A percentile compares a stretch with the other conserved stretches of the same genome.
These are phyloP conservation scores for Bovichtus variegatus DNA, from an alignment of 2,797 vertebrate species.

Conservation along the genomic window DNA sequence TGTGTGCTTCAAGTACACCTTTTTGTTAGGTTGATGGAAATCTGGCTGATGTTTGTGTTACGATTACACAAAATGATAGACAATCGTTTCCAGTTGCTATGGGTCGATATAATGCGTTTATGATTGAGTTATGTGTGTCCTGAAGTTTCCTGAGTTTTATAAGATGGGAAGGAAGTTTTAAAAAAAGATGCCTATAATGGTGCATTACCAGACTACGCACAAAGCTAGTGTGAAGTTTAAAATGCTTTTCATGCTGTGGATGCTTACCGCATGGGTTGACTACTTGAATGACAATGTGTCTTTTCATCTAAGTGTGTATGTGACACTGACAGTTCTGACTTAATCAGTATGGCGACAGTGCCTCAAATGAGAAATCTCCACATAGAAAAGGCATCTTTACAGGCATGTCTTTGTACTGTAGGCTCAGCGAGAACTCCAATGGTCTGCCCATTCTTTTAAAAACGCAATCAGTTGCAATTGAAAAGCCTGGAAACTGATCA, in stretches of 20 bases:
- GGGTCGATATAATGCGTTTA: background rate
- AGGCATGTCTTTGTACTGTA: conserved; percentile 60
- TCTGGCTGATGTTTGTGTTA: background rate
- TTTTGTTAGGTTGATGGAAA: background rate
- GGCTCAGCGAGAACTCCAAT: conserved; percentile 49
- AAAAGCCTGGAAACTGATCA: conserved; percentile 65
- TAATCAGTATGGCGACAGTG: conserved; percentile 18
- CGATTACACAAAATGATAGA: background rate
- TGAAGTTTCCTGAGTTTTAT: conserved; percentile 1
- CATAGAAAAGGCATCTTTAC: conserved; percentile 40
- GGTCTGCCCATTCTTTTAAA: conserved; percentile 65
- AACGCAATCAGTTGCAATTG: conserved; percentile 63
- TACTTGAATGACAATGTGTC: background rate
- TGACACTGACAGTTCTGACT: conserved; percentile 18
- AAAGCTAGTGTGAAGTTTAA: conserved; percentile 13
- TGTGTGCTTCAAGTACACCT: background rate
- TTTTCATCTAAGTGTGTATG: conserved; percentile 14
- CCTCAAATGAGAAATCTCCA: conserved; percentile 34
- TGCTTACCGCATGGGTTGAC: background rate
- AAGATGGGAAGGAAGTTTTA: background rate
- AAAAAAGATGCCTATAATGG: conserved; percentile 5
- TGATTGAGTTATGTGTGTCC: background rate
- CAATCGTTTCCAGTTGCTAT: background rate
- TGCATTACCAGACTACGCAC: background rate
- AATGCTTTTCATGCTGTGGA: background rate